phyloP scores from a whole-genome alignment of 1,140 invertebrate species.

The Drosophila grimshawi region DNA sequence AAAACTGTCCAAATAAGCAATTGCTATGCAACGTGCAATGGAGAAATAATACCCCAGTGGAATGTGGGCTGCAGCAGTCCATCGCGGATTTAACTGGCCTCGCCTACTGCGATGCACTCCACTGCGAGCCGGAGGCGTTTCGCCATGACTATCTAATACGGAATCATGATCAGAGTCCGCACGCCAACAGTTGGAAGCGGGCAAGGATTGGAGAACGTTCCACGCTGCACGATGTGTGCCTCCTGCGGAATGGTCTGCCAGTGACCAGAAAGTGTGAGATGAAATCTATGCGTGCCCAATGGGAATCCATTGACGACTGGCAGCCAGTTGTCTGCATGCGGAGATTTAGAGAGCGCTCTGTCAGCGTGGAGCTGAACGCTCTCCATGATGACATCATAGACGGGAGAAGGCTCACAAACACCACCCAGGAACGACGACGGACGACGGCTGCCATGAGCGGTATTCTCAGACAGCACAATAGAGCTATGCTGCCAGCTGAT shows the following conservation, averaged over 20 bases:
- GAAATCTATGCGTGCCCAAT: constrained; percentile 34
- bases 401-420: constrained; percentile 39
- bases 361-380: constrained; percentile 56
- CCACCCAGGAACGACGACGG: constrained; percentile 44
- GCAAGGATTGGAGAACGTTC: constrained; percentile 55
- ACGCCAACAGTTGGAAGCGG: constrained; percentile 67
- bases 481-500: constrained; percentile 64
- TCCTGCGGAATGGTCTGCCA: constrained; percentile 64
- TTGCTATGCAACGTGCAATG: constrained; percentile 21
- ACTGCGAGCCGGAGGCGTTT: constrained; percentile 60
- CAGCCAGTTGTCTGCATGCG: constrained; percentile 51
- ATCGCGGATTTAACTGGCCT: background rate
- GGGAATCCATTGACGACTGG: constrained; percentile 58
- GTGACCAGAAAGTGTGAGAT: constrained; percentile 58
- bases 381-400: constrained; percentile 66
- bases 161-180: constrained; percentile 64
- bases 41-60: background rate
- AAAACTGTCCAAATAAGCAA: constrained; percentile 23
- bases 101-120: constrained; percentile 44
- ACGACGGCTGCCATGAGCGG: constrained; percentile 41
- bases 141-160: constrained; percentile 55
- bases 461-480: constrained; percentile 51
- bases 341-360: constrained; percentile 51
- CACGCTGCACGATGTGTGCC: constrained; percentile 60
- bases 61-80: background rate